phyloP scores from a whole-genome alignment of 2,797 vertebrate genomes.

The Oreochromis mossambicus region DNA sequence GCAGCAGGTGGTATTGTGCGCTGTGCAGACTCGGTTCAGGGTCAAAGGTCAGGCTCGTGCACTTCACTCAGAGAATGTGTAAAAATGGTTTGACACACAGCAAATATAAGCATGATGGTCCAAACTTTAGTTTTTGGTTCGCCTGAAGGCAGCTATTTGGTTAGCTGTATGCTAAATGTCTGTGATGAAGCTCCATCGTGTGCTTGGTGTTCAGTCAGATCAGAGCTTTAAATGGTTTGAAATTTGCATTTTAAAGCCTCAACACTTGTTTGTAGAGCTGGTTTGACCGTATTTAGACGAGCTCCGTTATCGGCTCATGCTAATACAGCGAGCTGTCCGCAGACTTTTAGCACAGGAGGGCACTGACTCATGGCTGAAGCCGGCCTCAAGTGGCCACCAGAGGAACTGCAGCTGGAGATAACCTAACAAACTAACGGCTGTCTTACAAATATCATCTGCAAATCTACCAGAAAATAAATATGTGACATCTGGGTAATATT shows the following conservation, averaged over 20 bases:
- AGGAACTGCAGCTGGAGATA: not conserved
- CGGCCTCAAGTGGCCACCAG: not conserved
- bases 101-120: not conserved
- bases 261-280: not conserved
- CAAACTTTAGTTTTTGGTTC: not conserved
- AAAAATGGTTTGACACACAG: not conserved
- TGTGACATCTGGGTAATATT: not conserved
- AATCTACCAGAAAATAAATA: not conserved
- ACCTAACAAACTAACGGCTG: not conserved
- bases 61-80: not conserved
- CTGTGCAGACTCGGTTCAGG: not conserved
- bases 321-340: not conserved
- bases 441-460: not conserved
- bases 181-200: not conserved
- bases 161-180: not conserved
- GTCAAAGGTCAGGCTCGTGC: not conserved
- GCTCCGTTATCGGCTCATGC: not conserved
- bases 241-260: not conserved
- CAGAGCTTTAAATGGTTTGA: not conserved
- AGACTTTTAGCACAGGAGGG: not conserved
- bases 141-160: not conserved
- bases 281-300: not conserved
- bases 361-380: not conserved
- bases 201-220: not conserved
- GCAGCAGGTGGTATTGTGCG: not conserved